Evolutionary conservation across 2,113 vertebrate species (phyloP).

Genomic region (Macrotus californicus): DNA sequence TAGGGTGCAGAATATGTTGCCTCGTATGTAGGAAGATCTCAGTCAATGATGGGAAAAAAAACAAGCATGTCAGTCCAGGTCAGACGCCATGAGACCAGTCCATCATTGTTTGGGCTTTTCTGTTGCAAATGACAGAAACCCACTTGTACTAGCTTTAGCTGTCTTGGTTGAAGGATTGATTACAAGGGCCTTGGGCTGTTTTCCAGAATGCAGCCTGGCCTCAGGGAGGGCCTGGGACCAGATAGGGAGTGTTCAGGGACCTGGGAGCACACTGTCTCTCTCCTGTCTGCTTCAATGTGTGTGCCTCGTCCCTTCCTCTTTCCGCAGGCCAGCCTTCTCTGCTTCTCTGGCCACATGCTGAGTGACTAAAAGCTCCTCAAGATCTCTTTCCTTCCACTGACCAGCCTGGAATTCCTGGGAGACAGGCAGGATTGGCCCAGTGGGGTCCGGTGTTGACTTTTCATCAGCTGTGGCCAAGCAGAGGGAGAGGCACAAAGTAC

Average conservation of each 20-base stretch:
- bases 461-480: neutral
- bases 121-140: neutral
- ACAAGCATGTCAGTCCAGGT: neutral
- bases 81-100: neutral
- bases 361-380: neutral
- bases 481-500: neutral
- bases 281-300: neutral
- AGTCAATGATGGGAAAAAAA: neutral
- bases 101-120: neutral
- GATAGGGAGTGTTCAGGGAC: neutral
- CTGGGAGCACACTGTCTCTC: neutral
- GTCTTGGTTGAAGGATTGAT: neutral
- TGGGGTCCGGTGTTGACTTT: neutral
- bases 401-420: neutral
- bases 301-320: neutral
- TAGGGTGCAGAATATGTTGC: neutral
- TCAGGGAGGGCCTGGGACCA: neutral
- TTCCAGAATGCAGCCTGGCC: neutral
- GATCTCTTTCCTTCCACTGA: neutral
- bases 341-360: neutral
- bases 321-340: neutral
- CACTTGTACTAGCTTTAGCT: neutral
- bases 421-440: neutral
- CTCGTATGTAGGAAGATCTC: neutral
- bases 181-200: neutral